These are phyloP conservation scores for Phoxinus phoxinus DNA, from an alignment of 2,113 vertebrate genomes.

Conservation along the genomic window DNA sequence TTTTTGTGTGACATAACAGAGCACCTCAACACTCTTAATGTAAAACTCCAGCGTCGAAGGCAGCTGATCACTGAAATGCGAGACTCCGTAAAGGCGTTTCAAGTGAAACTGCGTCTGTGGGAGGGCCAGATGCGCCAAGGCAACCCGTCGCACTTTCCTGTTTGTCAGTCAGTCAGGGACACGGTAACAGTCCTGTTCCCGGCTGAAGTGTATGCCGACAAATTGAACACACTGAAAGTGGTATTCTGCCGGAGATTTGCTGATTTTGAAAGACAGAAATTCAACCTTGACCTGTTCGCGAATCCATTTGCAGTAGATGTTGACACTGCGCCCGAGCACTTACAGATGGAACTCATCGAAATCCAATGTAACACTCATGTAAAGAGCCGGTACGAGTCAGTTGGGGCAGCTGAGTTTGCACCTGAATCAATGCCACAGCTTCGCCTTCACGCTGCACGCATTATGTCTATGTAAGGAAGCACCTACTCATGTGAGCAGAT, in stretches of 20 bases:
- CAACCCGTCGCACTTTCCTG: not conserved
- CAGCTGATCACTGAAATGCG: not conserved
- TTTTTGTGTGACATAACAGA: constrained; percentile 19
- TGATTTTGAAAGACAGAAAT: not conserved
- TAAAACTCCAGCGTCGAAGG: not conserved
- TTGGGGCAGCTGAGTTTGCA: not conserved
- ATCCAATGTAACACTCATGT: not conserved
- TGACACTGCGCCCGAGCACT: not conserved
- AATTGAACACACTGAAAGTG: not conserved
- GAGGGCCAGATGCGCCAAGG: not conserved
- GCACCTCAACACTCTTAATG: not conserved
- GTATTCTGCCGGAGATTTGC: not conserved
- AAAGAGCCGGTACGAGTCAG: not conserved
- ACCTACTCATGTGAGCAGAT: not conserved
- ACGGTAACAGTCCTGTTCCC: not conserved
- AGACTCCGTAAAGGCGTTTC: not conserved
- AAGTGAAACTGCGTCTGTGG: not conserved
- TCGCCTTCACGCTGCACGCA: not conserved
- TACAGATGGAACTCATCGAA: not conserved
- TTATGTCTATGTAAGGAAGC: not conserved
- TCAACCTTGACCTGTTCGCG: not conserved
- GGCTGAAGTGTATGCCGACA: not conserved
- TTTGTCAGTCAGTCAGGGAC: constrained; percentile 15
- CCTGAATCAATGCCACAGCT: not conserved
- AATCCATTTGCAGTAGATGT: constrained; percentile 1